Evolutionary conservation across 2,888 invertebrate species (phyloP).

Genomic region (Willowsia nigromaculata): DNA sequence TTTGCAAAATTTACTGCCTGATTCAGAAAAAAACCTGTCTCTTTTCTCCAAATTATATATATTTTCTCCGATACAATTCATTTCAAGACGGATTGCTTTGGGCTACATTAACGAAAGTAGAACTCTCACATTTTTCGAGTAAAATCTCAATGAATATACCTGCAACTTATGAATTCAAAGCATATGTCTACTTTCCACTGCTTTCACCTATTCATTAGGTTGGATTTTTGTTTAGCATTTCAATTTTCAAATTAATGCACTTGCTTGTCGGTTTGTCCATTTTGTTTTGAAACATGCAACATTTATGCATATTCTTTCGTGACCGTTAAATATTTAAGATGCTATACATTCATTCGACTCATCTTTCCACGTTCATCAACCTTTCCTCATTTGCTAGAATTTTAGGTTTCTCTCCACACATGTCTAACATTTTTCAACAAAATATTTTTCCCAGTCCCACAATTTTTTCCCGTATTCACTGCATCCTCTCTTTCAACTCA

Average conservation of each 20-base stretch:
- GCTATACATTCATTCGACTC: not conserved
- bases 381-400: not conserved
- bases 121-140: too few relatives aligned
- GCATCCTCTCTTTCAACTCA: too few relatives aligned
- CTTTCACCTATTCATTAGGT: not conserved
- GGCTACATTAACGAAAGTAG: not conserved
- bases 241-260: not conserved
- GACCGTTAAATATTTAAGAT: not conserved
- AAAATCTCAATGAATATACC: too few relatives aligned
- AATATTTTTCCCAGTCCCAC: not conserved
- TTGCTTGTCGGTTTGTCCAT: not conserved
- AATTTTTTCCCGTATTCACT: not conserved
- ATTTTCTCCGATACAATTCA: not conserved
- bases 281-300: not conserved
- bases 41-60: not conserved
- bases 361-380: not conserved
- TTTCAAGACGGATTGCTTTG: not conserved
- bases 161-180: not conserved
- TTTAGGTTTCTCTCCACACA: not conserved
- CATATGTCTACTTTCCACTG: not conserved
- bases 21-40: conserved; percentile 19
- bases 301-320: not conserved
- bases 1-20: conserved; percentile 1
- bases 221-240: not conserved
- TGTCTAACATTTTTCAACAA: not conserved